These are phyloP conservation scores for Zoanthus gigantus DNA, from an alignment of 92 coral and sea anemone species.

Conservation along the genomic window DNA sequence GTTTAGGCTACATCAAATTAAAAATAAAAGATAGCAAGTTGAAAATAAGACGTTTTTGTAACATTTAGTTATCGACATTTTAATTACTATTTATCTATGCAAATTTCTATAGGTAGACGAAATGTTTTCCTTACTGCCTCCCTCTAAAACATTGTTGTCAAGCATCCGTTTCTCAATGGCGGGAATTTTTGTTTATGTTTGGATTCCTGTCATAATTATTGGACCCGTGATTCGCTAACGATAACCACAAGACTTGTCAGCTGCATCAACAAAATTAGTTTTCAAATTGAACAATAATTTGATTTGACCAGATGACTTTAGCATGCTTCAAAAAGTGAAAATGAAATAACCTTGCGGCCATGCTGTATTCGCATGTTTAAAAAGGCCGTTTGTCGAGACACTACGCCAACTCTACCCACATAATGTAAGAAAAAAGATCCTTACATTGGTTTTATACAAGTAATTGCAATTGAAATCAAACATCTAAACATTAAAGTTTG, in stretches of 20 bases:
- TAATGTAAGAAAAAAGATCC: too few relatives aligned
- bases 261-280: neutral
- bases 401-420: too few relatives aligned
- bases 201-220: neutral
- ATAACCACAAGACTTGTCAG: neutral
- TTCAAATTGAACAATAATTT: neutral
- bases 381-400: neutral
- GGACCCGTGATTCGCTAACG: slow-evolving; percentile 39
- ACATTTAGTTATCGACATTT: neutral
- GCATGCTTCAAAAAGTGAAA: neutral
- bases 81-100: neutral
- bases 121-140: neutral
- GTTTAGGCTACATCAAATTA: neutral
- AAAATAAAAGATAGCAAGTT: neutral
- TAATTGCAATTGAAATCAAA: neutral
- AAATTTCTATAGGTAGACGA: neutral
- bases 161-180: slow-evolving; percentile 12
- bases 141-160: neutral
- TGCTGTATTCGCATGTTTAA: neutral
- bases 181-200: slow-evolving; percentile 36
- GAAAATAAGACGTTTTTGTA: too few relatives aligned
- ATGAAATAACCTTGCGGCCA: neutral
- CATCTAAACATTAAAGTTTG: neutral
- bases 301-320: neutral
- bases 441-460: too few relatives aligned